A percentile compares a stretch with the other conserved stretches of the same genome.
These are phyloP conservation scores for Mesorhabditis belari DNA, from an alignment of 2,888 invertebrate genomes.

Conservation along the genomic window DNA sequence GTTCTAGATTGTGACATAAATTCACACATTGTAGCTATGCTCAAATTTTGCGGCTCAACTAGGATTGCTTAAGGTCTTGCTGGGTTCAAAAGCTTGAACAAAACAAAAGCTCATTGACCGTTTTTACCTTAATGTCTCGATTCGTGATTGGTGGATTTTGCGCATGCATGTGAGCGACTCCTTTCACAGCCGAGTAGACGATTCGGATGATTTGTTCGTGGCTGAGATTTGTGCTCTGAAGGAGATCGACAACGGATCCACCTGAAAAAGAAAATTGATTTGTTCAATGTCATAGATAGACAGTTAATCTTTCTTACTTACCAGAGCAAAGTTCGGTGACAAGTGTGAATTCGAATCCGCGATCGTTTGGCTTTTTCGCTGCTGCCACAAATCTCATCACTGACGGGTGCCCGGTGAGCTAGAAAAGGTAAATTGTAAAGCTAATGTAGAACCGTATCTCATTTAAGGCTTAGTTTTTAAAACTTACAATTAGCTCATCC, in stretches of 20 bases:
- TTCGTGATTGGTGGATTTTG: constrained; percentile 85
- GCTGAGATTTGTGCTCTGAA: constrained; percentile 34
- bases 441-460: constrained; percentile 5
- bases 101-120: too few relatives aligned
- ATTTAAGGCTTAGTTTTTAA: constrained; percentile 10
- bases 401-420: constrained; percentile 79
- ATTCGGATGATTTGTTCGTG: constrained; percentile 64
- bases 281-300: neutral
- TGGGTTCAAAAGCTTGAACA: too few relatives aligned
- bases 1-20: too few relatives aligned
- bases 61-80: too few relatives aligned
- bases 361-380: constrained; percentile 72
- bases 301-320: constrained; percentile 47
- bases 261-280: constrained; percentile 11
- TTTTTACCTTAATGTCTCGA: constrained; percentile 78
- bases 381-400: constrained; percentile 66
- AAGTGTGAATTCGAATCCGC: constrained; percentile 75
- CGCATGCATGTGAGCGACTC: constrained; percentile 86
- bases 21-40: too few relatives aligned
- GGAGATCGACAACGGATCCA: constrained; percentile 31
- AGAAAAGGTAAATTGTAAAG: constrained; percentile 2
- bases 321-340: constrained; percentile 88
- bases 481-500: neutral
- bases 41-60: too few relatives aligned
- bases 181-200: constrained; percentile 81